Evolutionary conservation across 2,113 vertebrate species (phyloP), one percentile per base, ranked within the genome.

Genomic region (Dolichotis patagonum): DNA sequence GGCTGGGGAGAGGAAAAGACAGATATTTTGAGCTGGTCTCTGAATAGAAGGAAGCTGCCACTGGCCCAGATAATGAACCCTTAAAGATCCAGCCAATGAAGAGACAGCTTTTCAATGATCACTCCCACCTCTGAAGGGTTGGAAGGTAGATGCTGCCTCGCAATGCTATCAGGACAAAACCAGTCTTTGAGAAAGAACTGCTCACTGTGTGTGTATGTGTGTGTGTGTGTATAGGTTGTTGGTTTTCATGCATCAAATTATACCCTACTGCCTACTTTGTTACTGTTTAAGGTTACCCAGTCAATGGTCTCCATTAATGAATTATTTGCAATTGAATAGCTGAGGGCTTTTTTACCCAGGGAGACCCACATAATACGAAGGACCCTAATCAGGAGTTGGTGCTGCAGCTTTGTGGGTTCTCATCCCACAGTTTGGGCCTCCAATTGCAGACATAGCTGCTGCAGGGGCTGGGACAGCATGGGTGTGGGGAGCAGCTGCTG

Each of bases 51-150:
- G 87, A 81, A 75, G 26, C 35, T 24, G 22, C 43, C 69, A 5
- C 3, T 30, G 71, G 19, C 56, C 73, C 69, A 77, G 65, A 83
- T 85, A 62, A 85, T 32, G 24, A 26, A 78, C 28, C 12, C 17
- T 5, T 7, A 14, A 41, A 62, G 77, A 49, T 22, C 20, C 52
- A 62, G 69, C 35, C 3, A 75, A 8, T 7, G 88, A 62, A 56
- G 24, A 80, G 13, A 16, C 7, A n/a, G 63, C 2, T 19, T 80
- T 20, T 52, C 32, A 3, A 0, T 1, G 65, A 24, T 43, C 32
- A 38, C 32, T 2, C 1, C n/a, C 7, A 7, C 7, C 46, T 19
- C 6, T 3, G 69, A 32, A 43, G 6, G 30, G 9, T 1, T 30
- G 16, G 83, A 77, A 10, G 43, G 7, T 38, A 26, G 54, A 4